These are phyloP conservation scores for Sorex fumeus DNA, from an alignment of 2,113 vertebrate species.

Conservation along the genomic window DNA sequence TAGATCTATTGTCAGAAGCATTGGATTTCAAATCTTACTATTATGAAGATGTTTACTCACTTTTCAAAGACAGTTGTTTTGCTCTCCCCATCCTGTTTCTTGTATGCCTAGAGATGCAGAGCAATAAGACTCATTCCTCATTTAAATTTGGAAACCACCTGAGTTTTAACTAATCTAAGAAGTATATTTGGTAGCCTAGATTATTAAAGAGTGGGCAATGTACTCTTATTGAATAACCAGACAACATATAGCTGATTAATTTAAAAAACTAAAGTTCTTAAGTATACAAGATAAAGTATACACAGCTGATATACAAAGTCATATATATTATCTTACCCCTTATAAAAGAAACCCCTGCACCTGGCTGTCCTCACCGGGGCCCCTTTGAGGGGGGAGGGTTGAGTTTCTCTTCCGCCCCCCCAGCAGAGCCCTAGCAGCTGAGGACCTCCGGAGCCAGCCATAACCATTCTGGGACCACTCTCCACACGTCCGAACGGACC, in stretches of 20 bases:
- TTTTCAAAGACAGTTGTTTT: neutral
- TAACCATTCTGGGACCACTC: too few species aligned
- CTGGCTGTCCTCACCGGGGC: too few species aligned
- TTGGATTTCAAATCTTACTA: neutral
- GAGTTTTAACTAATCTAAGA: slow-evolving; percentile 9
- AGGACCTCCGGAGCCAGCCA: too few species aligned
- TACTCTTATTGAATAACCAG: slow-evolving; percentile 3
- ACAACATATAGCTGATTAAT: slow-evolving; percentile 36
- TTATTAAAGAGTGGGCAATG: slow-evolving; percentile 6
- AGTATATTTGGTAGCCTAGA: neutral
- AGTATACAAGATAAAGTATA: neutral
- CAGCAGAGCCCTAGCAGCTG: too few species aligned
- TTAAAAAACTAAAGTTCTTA: slow-evolving; percentile 12
- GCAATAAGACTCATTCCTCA: neutral
- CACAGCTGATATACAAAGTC: neutral
- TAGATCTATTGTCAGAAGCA: neutral
- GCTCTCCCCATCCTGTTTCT: neutral
- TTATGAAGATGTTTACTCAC: slow-evolving; percentile 12
- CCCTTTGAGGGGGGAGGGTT: too few species aligned
- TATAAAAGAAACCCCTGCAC: too few species aligned
- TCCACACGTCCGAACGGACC: too few species aligned
- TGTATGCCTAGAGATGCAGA: neutral
- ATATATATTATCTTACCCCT: too few species aligned
- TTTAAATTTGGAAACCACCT: slow-evolving; percentile 16
- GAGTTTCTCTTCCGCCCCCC: too few species aligned